phyloP scores from a whole-genome alignment of 2,113 vertebrate species.

The Corvus moneduloides region DNA sequence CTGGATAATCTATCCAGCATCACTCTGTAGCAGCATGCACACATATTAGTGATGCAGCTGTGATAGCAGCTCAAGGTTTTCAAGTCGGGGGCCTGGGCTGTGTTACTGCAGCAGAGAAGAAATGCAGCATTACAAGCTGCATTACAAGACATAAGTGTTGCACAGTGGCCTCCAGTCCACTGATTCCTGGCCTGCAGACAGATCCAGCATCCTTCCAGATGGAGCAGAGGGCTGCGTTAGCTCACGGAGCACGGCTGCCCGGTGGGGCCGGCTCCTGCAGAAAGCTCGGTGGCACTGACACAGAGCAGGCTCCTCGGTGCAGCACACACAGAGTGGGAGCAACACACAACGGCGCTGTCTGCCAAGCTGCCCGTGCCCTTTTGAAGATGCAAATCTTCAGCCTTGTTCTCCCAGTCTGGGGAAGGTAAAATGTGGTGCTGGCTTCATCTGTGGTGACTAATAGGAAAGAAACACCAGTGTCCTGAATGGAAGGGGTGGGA shows the following conservation, averaged over 20 bases:
- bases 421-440: neutral
- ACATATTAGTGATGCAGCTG: neutral
- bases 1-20: no score
- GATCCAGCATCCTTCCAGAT: neutral
- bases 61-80: neutral
- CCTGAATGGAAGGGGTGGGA: neutral
- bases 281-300: neutral
- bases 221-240: neutral
- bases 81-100: neutral
- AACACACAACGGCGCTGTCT: neutral
- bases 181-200: neutral
- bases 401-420: neutral
- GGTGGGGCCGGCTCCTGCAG: accelerated
- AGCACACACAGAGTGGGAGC: accelerated
- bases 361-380: neutral
- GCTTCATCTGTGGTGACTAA: accelerated
- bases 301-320: accelerated
- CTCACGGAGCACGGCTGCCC: neutral
- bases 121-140: neutral
- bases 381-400: neutral
- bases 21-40: neutral
- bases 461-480: neutral
- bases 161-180: neutral
- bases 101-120: neutral
- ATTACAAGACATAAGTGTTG: neutral